Evolutionary conservation across 2,797 vertebrate genomes (phyloP), one percentile per base, ranked within the genome.

Genomic region (Fistularia tabacaria): DNA sequence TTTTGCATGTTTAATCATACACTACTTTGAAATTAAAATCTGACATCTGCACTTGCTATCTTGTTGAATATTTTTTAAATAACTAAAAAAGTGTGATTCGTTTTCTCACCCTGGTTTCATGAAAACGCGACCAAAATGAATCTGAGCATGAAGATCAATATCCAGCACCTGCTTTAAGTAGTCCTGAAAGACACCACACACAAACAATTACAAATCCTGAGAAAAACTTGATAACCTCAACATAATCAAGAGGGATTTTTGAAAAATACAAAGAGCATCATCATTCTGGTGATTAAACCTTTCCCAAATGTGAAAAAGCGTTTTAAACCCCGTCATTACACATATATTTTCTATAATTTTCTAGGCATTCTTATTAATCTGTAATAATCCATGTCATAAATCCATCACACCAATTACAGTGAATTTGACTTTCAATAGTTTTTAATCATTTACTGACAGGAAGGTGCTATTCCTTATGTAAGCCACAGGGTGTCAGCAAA

Each of bases 151-250:
- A 79, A 99, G 97, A 84, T 99, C 97, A 68, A 99, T 97, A 86
- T 99, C 96, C 90, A 99, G 92, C 87, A 99, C 97, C 89, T 99
- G 97, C 87, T 99, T 99, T 87, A 99, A 93, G 85, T 99, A 99
- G 89, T 99, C 97, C 97, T 99, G 69, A 61, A 69, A 66, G 36
- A 62, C 1, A 67, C 1, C 58, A 13, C 1, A 43, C 8, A 12
- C 9, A 61, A 9, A 52, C 43, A 51, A 53, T 53, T 9, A 49
- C 7, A 12, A 3, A 25, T 25, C 25, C 44, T n/a, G 7, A 50
- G 5, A 13, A 25, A 25, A 25, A 25, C 25, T 25, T 5, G 6
- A 51, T 38, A 6, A 5, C 9, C 4, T 0, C 8, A 15, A 13
- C 8, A 25, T 38, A 50, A 9, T 12, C 36, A 25, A 25, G 25